Conservation (phyloP, 92 coral and sea anemone species). For the Porites divaricata region DNA sequence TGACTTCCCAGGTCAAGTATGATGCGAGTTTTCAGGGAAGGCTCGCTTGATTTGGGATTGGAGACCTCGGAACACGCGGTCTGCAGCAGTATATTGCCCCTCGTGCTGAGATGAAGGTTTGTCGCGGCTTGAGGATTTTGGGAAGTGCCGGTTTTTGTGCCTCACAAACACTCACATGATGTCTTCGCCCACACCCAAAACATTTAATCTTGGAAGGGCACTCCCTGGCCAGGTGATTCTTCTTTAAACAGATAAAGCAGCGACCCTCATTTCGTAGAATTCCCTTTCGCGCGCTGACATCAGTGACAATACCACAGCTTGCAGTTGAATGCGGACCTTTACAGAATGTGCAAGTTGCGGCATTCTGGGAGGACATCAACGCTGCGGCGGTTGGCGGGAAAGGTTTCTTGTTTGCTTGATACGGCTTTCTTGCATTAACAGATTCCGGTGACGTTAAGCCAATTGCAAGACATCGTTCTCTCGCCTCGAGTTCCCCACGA, state of each 20-base stretch:
- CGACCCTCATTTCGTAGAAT: constrained; percentile 38
- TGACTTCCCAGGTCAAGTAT: constrained; percentile 60
- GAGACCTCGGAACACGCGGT: constrained; percentile 48
- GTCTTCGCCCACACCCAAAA: constrained; percentile 25
- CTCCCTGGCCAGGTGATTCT: constrained; percentile 31
- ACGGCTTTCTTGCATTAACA: neutral
- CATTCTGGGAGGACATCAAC: neutral
- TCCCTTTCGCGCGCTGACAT: constrained; percentile 32
- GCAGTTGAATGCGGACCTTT: constrained; percentile 35
- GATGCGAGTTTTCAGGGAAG: constrained; percentile 33
- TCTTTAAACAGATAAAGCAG: constrained; percentile 44
- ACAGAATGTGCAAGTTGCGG: constrained; percentile 32
- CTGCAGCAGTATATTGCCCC: constrained; percentile 24
- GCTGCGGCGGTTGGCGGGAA: constrained; percentile 16
- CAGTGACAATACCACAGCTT: constrained; percentile 42
- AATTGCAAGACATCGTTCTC: too few species aligned
- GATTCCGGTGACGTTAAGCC: constrained; percentile 14
- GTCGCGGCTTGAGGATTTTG: neutral
- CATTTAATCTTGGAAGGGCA: constrained; percentile 32
- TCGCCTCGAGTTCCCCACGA: too few species aligned
- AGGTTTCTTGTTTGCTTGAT: neutral
- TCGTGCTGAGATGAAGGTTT: constrained; percentile 10
- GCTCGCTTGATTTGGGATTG: constrained; percentile 28
- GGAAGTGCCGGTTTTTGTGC: neutral
- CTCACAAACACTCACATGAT: constrained; percentile 36